Base-by-base conservation (phyloP, 2,888 invertebrate genomes). In the Mythimna ferrago region DNA sequence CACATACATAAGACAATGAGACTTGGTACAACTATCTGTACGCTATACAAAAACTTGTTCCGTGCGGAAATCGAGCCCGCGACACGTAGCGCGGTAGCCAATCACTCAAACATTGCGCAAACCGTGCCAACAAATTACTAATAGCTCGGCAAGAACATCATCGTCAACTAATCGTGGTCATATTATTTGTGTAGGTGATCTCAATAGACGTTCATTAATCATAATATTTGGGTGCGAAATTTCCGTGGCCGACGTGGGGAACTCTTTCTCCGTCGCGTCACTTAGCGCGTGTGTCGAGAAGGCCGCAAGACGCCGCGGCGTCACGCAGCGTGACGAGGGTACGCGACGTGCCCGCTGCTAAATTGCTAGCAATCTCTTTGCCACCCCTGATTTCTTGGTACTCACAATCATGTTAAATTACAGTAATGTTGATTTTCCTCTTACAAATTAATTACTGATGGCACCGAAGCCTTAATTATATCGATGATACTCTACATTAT, bases 281-380 rank as follows among this genome's bases (percentile, higher is more conserved):
- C 53, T 44, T 44, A 44, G 62, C 58, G 71, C 71, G 26, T 61
- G 63, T 48, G 69, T 71, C 71, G 72, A 48, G 80, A 57, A 66
- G 72, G 76, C 77, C 71, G 62, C 81, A 69, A 76, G 78, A 80
- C 71, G 76, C 76, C 48, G 48, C 75, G 79, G 79, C 85, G 81
- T 78, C 86, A 83, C 76, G 87, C 86, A 71, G 83, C 81, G 85
- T 91, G 91, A 92, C 90, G 87, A 92, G 92, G 92, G 92, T 91
- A 81, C 83, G 72, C 78, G 84, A 88, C 87, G 88, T 85, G 87
- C 78, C 82, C 80, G 82, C 79, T 79, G 85, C 87, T 86, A 89
- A 90, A 91, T 90, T 91, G 87, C 86, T 80, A 76, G 78, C 81
- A 87, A 90, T 88, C 88, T 88, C 86, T 85, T 67, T 57, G 57